Percentiles rank a stretch among this genome's conserved stretches.
Evolutionary conservation across 2,888 invertebrate species (phyloP).

Genomic region (Pemphredon lugubris): DNA sequence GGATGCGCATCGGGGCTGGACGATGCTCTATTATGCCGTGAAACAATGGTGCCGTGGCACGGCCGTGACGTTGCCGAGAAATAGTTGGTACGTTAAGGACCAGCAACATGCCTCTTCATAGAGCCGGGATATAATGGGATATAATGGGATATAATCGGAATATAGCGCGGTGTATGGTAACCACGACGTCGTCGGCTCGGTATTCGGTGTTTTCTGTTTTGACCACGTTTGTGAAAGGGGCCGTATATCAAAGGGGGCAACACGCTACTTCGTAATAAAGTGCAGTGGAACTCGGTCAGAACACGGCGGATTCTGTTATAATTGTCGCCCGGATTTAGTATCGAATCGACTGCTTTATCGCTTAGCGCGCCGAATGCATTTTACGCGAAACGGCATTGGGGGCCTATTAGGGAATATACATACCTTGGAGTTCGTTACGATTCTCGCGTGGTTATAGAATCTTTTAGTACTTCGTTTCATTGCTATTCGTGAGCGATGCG

Average conservation of each 20-base stretch:
- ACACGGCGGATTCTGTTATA: background rate
- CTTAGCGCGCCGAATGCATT: background rate
- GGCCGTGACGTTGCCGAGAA: slow-evolving; percentile 44
- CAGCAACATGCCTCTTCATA: slow-evolving; percentile 46
- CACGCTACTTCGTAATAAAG: background rate
- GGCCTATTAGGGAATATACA: too few species aligned
- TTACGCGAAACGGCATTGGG: too few species aligned
- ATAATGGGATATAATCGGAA: slow-evolving; percentile 51
- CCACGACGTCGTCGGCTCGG: slow-evolving; percentile 24
- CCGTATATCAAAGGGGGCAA: background rate
- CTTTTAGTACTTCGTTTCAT: too few species aligned
- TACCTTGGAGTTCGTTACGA: too few species aligned
- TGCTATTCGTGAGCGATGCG: too few species aligned
- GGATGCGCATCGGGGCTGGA: slow-evolving; percentile 35
- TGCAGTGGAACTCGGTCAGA: background rate
- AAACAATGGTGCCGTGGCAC: slow-evolving; percentile 47
- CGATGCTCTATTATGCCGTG: slow-evolving; percentile 52
- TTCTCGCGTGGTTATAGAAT: too few species aligned
- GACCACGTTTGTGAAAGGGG: background rate
- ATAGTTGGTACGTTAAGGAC: slow-evolving; percentile 50
- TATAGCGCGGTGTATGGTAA: slow-evolving; percentile 27
- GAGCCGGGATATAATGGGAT: slow-evolving; percentile 29
- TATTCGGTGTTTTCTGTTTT: slow-evolving; percentile 31
- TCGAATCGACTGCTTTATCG: background rate
- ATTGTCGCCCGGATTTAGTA: background rate